Base-by-base conservation (phyloP, 2,888 invertebrate genomes). In the Mythimna impura region DNA sequence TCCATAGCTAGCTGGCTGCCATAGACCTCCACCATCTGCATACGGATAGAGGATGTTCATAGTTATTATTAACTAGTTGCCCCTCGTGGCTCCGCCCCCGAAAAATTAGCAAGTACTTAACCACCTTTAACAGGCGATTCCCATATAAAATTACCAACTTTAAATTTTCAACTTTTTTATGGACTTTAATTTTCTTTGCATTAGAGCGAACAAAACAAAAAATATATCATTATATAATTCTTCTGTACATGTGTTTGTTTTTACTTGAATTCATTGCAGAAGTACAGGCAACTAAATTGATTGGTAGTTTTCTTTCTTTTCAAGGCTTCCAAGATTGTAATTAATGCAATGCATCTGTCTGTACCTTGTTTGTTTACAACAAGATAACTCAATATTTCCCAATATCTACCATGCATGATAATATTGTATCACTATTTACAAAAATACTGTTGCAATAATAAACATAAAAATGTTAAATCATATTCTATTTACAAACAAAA, bases 1-100 rank as follows among this genome's bases (percentile, higher is more conserved):
- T 0, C 95, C 95, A 83, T 95, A 96, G 36, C 95, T 92, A 0
- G 94, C 88, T 30, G 94, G 93, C 86, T 94, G 94, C 95, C 96
- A 95, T 0, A 93, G 81, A 0, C 96, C 95, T 0, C 96, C 96
- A 0, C 95, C 96, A 62, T 94, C 95, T 94, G 65, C 0, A 58
- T 7, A 65, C 0, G 7, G 12, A 20, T 61, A 0, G 30, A 8
- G 25, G 1, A n/a, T 58, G 1, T 14, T 57, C 4, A 40, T 20
- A 50, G 14, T 22, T 25, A 25, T 30, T 25, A 55, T 25, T 25
- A n/a, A n/a, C 3, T 47, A 47, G 7, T 17, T 47, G 47, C 47
- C 17, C 17, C 17, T 0, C 4, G 17, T 17, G 17, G 17, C 6
- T 47, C 17, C 14, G 17, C 20, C 17, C 47, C 17, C 47, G 6